phyloP scores from a whole-genome alignment of 2,888 invertebrate genomes.

The Dicranocentrus wangi region DNA sequence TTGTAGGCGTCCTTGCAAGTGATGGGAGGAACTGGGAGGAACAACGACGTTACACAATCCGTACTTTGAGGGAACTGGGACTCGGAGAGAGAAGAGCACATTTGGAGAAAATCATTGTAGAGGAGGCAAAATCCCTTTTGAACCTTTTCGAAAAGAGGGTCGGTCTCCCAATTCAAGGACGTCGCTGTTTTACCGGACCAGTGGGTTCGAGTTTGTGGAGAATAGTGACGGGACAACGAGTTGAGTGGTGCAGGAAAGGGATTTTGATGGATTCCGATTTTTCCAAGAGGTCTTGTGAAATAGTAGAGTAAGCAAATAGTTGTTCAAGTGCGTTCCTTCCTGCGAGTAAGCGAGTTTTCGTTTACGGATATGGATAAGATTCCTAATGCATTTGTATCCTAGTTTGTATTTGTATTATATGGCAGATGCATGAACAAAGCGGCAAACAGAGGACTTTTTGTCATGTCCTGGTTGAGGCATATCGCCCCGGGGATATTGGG shows the following conservation, averaged over 20 bases:
- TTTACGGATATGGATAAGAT: neutral
- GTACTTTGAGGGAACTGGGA: neutral
- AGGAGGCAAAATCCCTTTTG: neutral
- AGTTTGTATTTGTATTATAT: no score
- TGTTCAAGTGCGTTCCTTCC: neutral
- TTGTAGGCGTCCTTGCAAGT: no score
- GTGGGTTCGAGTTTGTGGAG: neutral
- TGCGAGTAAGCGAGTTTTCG: neutral
- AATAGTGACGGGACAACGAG: neutral
- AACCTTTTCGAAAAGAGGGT: neutral
- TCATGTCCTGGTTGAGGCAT: no score
- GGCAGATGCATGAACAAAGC: no score
- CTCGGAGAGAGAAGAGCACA: neutral
- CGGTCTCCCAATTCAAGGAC: neutral
- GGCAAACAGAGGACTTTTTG: no score
- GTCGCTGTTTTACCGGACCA: neutral
- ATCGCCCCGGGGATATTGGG: no score
- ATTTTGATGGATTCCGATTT: neutral
- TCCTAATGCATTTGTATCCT: neutral
- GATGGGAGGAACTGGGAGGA: neutral
- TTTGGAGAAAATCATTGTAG: neutral
- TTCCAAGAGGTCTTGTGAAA: neutral
- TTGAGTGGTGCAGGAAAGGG: neutral
- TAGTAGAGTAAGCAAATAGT: neutral
- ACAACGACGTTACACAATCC: neutral